Evolutionary conservation across 1,140 invertebrate species (phyloP).

Genomic region (Pogonus chalceus): DNA sequence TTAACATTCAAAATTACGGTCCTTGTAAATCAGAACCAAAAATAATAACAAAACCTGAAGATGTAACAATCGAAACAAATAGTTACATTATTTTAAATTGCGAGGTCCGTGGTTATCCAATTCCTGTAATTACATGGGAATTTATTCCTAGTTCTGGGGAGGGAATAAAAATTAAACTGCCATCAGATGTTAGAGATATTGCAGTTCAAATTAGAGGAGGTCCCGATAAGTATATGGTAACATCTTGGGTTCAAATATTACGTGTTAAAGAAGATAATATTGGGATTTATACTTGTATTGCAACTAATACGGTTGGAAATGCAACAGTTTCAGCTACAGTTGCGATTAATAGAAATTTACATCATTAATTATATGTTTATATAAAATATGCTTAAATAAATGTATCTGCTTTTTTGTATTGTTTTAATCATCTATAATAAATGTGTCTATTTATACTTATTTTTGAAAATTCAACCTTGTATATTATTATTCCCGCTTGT

Average conservation of each 20-base stretch:
- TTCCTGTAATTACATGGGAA: not conserved
- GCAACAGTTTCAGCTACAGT: not conserved
- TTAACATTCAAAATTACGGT: not conserved
- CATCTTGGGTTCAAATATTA: not conserved
- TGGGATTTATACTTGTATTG: not conserved
- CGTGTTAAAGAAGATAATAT: not conserved
- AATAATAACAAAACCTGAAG: not conserved
- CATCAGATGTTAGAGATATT: not conserved
- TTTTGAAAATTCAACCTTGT: too few relatives aligned
- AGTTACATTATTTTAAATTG: not conserved
- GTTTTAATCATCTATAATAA: too few relatives aligned
- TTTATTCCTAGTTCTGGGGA: not conserved
- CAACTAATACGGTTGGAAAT: not conserved
- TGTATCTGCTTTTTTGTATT: too few relatives aligned
- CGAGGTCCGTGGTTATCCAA: not conserved
- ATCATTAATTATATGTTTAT: too few relatives aligned
- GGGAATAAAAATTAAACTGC: not conserved
- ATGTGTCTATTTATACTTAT: too few relatives aligned
- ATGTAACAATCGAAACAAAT: not conserved
- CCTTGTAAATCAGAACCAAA: not conserved
- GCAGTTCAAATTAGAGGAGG: not conserved
- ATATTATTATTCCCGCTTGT: too few relatives aligned
- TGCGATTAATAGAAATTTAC: not conserved
- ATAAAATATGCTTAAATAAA: too few relatives aligned
- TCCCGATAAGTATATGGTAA: not conserved